phyloP scores from a whole-genome alignment of 1,140 invertebrate species.

The Micrasema minimum region DNA sequence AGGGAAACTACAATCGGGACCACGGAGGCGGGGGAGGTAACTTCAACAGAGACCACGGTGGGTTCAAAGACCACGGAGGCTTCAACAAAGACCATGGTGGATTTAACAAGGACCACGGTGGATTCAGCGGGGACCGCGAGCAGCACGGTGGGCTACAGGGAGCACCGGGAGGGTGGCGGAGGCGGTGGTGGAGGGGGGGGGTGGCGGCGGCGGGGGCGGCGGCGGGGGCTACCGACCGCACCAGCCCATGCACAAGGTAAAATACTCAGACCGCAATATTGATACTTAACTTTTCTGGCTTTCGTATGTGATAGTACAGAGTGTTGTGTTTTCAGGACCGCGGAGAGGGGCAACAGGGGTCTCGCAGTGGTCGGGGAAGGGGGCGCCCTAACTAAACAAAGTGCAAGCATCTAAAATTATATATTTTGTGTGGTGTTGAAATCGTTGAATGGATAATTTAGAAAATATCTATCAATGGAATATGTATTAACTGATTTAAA shows the following conservation, averaged over 20 bases:
- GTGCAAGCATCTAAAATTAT: slow-evolving; percentile 31
- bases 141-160: slow-evolving; percentile 58
- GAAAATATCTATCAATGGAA: slow-evolving; percentile 20
- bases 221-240: slow-evolving; percentile 61
- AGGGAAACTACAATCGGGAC: slow-evolving; percentile 48
- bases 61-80: slow-evolving; percentile 43
- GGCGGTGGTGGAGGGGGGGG: slow-evolving; percentile 56
- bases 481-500: slow-evolving; percentile 38
- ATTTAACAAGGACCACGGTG: slow-evolving; percentile 47
- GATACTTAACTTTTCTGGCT: no score
- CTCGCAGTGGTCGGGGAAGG: slow-evolving; percentile 44
- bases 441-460: slow-evolving; percentile 26
- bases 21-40: slow-evolving; percentile 34
- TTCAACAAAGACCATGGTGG: slow-evolving; percentile 49
- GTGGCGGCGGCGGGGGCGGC: slow-evolving; percentile 52
- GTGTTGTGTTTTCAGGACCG: slow-evolving; percentile 62
- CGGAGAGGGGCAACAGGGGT: slow-evolving; percentile 60
- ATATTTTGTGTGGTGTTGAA: slow-evolving; percentile 42
- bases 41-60: slow-evolving; percentile 45
- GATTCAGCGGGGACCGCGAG: slow-evolving; percentile 55
- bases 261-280: no score
- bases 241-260: slow-evolving; percentile 61
- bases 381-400: slow-evolving; percentile 48
- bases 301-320: background rate
- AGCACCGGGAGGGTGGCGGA: slow-evolving; percentile 57